Base-by-base conservation (phyloP, 2,797 vertebrate species). In the Hephaestus fuliginosus region DNA sequence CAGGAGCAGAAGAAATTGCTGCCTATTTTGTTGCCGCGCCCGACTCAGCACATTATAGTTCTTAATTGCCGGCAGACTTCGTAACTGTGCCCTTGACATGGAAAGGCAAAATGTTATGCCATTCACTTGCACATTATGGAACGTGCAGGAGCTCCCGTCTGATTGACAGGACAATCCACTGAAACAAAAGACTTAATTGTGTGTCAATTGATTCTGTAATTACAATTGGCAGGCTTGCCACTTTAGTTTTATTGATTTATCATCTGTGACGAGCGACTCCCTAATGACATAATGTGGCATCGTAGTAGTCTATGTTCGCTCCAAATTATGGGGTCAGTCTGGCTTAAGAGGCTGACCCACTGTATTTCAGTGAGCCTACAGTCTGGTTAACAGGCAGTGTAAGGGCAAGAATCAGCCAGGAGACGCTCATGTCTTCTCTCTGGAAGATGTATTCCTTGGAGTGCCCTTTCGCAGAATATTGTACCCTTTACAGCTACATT, bases 1-100 rank as follows among this genome's bases (percentile, higher is more conserved):
- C 96, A 95, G 96, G 93, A 94, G 91, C 88, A 94, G 94, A 93
- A 95, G 93, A 94, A 95, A 93, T 89, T 95, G 95, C 96, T 36
- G 90, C 90, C 90, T 91, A 92, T 95, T 97, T 96, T 95, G 93
- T 94, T 89, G 86, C 90, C 20, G 65, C 66, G 88, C 89, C 88
- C 89, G 77, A 92, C 91, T 92, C 88, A 87, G 91, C 91, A 86
- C 77, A 90, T 91, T 92, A 94, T 82, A 83, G 79, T 82, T 80
- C 87, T 87, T 95, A 95, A 95, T 95, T 94, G 91, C 85, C 18
- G 84, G 85, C 88, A 88, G 93, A 92, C 85, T 91, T 89, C 43
- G 57, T 80, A 70, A 88, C 90, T 73, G 73, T 88, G 90, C 88
- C 93, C 92, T 94, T 93, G 93, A 93, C 90, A 88, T 25, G 78